phyloP scores from a whole-genome alignment of 2,888 invertebrate genomes.

The Aelia acuminata region DNA sequence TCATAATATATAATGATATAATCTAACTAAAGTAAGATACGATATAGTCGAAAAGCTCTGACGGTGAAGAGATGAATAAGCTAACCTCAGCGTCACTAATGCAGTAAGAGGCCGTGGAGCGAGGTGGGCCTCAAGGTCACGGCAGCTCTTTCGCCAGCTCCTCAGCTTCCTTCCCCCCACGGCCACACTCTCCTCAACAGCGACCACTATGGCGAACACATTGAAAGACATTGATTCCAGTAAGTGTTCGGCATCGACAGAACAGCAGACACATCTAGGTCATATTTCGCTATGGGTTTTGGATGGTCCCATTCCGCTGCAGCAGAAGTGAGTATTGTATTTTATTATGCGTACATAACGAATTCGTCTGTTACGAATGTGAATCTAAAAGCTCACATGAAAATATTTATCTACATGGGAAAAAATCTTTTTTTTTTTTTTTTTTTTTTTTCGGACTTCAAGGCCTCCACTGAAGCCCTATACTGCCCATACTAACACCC shows the following conservation, averaged over 20 bases:
- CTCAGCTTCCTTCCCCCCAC: neutral
- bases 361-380: neutral
- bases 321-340: neutral
- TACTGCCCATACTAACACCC: too few relatives aligned
- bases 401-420: neutral
- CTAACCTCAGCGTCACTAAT: neutral
- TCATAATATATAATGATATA: too few relatives aligned
- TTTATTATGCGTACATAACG: neutral
- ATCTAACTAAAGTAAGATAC: too few relatives aligned
- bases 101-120: conserved; percentile 1
- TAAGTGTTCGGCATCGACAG: neutral
- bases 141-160: neutral
- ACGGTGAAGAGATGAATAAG: neutral
- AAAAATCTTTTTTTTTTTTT: neutral
- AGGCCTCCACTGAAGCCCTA: too few relatives aligned
- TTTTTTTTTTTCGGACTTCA: conserved; percentile 42
- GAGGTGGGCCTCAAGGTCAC: neutral
- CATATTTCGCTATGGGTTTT: neutral
- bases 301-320: neutral
- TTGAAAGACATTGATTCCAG: neutral
- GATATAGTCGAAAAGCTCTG: too few relatives aligned
- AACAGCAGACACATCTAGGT: neutral
- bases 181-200: neutral
- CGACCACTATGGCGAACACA: neutral
- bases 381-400: neutral